Percentiles rank a stretch among this genome's conserved stretches.
phyloP scores from a whole-genome alignment of 2,113 vertebrate genomes.

The Orientallactaga bullata region DNA sequence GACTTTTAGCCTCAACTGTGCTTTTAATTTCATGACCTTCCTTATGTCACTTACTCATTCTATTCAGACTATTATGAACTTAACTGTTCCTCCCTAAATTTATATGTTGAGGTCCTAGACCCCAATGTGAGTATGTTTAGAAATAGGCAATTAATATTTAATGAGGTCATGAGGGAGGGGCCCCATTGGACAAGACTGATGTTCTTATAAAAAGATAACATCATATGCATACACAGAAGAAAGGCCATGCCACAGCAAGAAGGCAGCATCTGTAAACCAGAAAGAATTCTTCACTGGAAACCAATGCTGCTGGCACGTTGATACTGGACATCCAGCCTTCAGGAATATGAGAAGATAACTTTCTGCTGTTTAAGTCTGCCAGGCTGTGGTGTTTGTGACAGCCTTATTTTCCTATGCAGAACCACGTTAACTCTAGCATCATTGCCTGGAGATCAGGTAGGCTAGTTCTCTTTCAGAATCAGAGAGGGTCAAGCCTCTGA shows the following conservation, averaged over 20 bases:
- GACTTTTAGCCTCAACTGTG: not conserved
- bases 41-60: not conserved
- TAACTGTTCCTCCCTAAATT: not conserved
- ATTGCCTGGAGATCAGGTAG: not conserved
- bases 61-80: not conserved
- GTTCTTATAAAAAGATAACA: not conserved
- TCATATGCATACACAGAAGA: not conserved
- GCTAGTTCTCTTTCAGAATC: not conserved
- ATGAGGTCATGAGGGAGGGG: not conserved
- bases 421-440: not conserved
- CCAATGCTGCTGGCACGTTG: not conserved
- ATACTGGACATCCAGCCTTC: not conserved
- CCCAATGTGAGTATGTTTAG: not conserved
- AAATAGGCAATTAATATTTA: not conserved
- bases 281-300: not conserved
- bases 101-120: not conserved
- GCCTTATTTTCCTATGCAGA: not conserved
- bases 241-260: not conserved
- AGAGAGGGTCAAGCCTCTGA: not conserved
- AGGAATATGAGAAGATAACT: not conserved
- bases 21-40: not conserved
- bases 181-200: not conserved
- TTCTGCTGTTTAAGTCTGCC: not conserved
- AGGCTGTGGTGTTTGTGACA: not conserved
- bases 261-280: not conserved